Evolutionary conservation across 2,797 vertebrate species (phyloP).

Genomic region (Galaxias olidus): DNA sequence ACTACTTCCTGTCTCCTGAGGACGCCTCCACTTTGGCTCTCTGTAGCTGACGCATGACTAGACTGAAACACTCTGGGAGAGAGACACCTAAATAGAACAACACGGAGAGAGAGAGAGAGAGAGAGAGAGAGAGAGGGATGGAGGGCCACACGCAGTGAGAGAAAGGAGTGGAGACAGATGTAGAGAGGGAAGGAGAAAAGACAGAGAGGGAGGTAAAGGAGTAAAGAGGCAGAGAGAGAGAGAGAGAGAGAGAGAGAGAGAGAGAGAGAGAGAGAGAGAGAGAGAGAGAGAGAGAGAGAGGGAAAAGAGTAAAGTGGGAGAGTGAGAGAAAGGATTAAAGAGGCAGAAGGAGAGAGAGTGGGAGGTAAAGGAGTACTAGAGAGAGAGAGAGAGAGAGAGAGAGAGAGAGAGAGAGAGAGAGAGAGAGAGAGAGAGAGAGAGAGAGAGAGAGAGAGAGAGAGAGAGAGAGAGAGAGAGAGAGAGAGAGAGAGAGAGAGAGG

Average conservation of each 20-base stretch:
- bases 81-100: too few species aligned
- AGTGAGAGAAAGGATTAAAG: background rate
- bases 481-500: background rate
- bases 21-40: too few species aligned
- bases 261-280: background rate
- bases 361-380: background rate
- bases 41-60: too few species aligned
- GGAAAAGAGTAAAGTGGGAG: background rate
- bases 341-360: constrained; percentile 3
- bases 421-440: background rate
- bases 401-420: background rate
- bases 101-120: background rate
- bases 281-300: background rate
- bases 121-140: background rate
- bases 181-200: constrained; percentile 4
- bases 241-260: background rate
- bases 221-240: background rate
- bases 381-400: background rate
- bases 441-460: background rate
- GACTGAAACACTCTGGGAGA: too few species aligned
- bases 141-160: background rate
- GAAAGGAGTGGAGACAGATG: constrained; percentile 6
- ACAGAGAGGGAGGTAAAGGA: background rate
- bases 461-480: background rate
- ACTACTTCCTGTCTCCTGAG: too few species aligned